phyloP scores from a whole-genome alignment of 1,140 invertebrate species.

The Papilio polytes region DNA sequence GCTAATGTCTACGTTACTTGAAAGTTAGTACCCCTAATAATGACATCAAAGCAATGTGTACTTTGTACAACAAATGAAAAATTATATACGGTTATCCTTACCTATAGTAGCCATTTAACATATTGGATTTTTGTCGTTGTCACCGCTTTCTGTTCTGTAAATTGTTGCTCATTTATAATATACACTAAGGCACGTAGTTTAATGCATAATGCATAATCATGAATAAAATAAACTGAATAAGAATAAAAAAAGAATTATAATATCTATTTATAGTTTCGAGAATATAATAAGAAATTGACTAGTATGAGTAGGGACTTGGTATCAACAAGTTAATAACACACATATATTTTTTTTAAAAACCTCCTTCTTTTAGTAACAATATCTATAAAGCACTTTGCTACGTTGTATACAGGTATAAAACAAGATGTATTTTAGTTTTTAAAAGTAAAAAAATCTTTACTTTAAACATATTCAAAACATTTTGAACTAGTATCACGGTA shows the following conservation, averaged over 20 bases:
- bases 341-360: too few relatives aligned
- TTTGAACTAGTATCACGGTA: too few relatives aligned
- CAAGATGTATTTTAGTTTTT: too few relatives aligned
- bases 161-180: not conserved
- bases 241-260: not conserved
- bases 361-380: too few relatives aligned
- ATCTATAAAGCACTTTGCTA: too few relatives aligned
- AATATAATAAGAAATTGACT: not conserved
- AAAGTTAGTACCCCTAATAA: not conserved
- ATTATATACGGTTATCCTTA: not conserved
- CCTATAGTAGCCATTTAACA: not conserved
- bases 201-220: not conserved
- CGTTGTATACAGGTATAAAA: too few relatives aligned
- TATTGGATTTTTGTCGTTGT: not conserved
- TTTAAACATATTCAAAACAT: too few relatives aligned
- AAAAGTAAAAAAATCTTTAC: too few relatives aligned
- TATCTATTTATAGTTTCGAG: not conserved
- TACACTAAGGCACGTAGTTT: not conserved
- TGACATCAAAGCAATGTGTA: not conserved
- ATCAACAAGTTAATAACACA: not conserved
- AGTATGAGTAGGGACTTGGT: not conserved
- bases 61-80: not conserved
- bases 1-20: not conserved
- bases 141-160: not conserved
- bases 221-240: not conserved